Evolutionary conservation across 2,797 vertebrate genomes (phyloP), one percentile per base, ranked within the genome.

Genomic region (Sebastes steindachneri): DNA sequence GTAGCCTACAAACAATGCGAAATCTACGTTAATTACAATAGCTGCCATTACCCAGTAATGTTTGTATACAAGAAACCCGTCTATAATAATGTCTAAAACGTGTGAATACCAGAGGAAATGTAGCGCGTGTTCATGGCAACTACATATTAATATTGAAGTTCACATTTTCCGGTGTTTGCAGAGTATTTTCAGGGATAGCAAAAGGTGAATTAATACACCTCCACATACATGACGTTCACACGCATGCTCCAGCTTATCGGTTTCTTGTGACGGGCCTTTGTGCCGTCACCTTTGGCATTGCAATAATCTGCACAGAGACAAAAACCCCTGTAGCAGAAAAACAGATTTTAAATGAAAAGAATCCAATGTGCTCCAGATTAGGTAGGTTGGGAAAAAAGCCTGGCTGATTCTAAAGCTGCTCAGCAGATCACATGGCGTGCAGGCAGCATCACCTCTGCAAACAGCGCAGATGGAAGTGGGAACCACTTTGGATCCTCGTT

Each of bases 281-380:
- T 86, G 75, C 80, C 26, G 67, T 90, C 90, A 94, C 88, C 91
- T 92, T 86, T 88, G 77, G 71, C 77, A 77, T 95, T 92, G 86
- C 79, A 85, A 85, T 94, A 94, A 95, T 93, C 86, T 89, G 79
- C 82, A 80, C 55, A 45, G 87, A 84, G 82, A 92, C 88, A 92
- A 89, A 89, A 93, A 86, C 77, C 84, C 74, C 74, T 67, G 71
- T 77, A 54, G 84, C 60, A 79, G 79, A 83, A 91, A 88, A 94
- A 91, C 85, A 91, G 87, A 89, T 90, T 93, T 93, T 89, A 74
- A 87, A 87, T 89, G 77, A 95, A 94, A 92, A 89, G 89, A 91
- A 81, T 82, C 79, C 84, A 92, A 87, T 93, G 87, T 92, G 89
- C 85, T 92, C 81, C 77, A 93, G 90, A 94, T 92, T 88, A 91